phyloP scores from a whole-genome alignment of 2,797 vertebrate genomes.

The Scolopax bukidnonensis region DNA sequence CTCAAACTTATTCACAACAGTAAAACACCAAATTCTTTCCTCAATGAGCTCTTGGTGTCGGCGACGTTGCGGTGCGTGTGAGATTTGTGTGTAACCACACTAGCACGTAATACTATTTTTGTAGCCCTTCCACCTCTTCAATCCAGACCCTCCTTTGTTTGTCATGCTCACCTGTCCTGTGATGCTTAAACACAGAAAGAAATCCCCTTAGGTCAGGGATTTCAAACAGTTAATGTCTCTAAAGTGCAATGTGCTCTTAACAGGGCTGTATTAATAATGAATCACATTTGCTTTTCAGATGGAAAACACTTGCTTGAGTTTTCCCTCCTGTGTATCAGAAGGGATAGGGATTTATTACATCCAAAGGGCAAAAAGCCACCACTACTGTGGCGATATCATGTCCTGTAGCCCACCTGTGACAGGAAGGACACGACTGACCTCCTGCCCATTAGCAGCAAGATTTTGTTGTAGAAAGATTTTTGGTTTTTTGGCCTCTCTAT shows the following conservation, averaged over 20 bases:
- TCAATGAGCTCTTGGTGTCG: background rate
- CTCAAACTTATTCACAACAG: background rate
- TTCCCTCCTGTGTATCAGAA: background rate
- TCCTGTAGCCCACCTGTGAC: constrained; percentile 1
- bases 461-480: background rate
- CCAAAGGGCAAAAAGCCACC: background rate
- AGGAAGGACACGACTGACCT: background rate
- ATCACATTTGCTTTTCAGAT: constrained; percentile 36
- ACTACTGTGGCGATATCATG: background rate
- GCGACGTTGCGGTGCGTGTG: background rate
- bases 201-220: background rate
- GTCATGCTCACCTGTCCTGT: background rate
- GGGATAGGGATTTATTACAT: background rate
- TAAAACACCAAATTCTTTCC: background rate
- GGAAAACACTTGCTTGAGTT: background rate
- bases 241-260: background rate
- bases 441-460: background rate
- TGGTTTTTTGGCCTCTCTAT: background rate
- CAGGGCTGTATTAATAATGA: background rate
- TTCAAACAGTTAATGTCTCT: background rate
- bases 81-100: background rate
- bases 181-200: background rate
- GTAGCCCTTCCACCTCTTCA: background rate
- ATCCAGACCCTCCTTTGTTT: background rate
- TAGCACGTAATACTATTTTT: background rate